These are phyloP conservation scores for Ariopsis seemanni DNA, from an alignment of 2,113 vertebrate genomes.

Conservation along the genomic window DNA sequence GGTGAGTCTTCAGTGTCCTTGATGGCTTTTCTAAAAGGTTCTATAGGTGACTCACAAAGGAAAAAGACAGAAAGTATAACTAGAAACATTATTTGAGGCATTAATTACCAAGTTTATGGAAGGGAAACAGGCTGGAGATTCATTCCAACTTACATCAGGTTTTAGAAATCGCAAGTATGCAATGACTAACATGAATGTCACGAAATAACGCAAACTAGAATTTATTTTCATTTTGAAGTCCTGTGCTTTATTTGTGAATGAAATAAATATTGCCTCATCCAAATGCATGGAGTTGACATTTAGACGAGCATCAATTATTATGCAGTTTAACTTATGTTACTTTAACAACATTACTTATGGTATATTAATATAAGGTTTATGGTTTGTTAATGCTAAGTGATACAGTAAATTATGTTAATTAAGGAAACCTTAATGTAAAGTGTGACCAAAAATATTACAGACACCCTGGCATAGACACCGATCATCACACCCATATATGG, in stretches of 20 bases:
- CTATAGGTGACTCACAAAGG: not conserved
- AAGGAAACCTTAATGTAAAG: not conserved
- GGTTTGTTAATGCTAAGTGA: not conserved
- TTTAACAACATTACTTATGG: not conserved
- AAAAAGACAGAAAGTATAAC: not conserved
- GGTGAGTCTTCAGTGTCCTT: conserved; percentile 18
- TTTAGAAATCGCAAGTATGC: not conserved
- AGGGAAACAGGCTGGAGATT: not conserved
- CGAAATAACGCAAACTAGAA: no score
- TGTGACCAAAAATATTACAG: not conserved
- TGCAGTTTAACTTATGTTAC: not conserved
- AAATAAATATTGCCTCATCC: not conserved
- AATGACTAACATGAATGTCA: not conserved
- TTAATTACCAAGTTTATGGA: not conserved
- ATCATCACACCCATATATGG: not conserved
- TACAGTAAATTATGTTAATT: not conserved
- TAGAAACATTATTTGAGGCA: not conserved
- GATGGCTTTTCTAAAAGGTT: conserved; percentile 3
- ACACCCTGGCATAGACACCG: not conserved
- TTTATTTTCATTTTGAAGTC: no score
- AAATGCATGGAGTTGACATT: not conserved
- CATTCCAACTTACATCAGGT: no score
- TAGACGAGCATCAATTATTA: not conserved
- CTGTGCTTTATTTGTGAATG: not conserved
- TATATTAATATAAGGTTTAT: not conserved